These are phyloP conservation scores for Antechinus stuartii DNA, from an alignment of 2,113 vertebrate species.

Conservation along the genomic window DNA sequence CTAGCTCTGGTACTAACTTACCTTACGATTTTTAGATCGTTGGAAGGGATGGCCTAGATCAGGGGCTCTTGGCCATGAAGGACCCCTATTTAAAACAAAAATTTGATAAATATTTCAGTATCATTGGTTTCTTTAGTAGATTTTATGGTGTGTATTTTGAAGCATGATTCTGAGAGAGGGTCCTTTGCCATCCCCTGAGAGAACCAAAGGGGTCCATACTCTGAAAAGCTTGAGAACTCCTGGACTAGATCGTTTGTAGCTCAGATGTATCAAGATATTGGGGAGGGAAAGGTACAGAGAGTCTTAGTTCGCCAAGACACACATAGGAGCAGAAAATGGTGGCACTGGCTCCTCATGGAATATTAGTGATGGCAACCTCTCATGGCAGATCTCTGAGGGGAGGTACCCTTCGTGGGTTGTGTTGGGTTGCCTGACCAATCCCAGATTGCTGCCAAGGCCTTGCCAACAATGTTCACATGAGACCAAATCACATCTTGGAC, in stretches of 20 bases:
- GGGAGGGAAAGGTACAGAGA: neutral
- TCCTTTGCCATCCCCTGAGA: neutral
- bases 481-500: neutral
- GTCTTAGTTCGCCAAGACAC: neutral
- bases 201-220: neutral
- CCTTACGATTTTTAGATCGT: neutral
- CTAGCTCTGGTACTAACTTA: neutral
- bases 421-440: neutral
- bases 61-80: neutral
- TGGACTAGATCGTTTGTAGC: neutral
- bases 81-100: neutral
- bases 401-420: neutral
- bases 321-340: neutral
- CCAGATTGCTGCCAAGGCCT: neutral
- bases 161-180: neutral
- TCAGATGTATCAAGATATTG: neutral
- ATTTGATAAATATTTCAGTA: neutral
- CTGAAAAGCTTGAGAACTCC: neutral
- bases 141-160: neutral
- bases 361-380: neutral
- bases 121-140: neutral
- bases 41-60: neutral
- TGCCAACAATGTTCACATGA: too few relatives aligned
- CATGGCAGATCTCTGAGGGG: neutral
- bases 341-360: neutral